phyloP scores from a whole-genome alignment of 1,140 invertebrate genomes.

The Sminthurides bifidus region DNA sequence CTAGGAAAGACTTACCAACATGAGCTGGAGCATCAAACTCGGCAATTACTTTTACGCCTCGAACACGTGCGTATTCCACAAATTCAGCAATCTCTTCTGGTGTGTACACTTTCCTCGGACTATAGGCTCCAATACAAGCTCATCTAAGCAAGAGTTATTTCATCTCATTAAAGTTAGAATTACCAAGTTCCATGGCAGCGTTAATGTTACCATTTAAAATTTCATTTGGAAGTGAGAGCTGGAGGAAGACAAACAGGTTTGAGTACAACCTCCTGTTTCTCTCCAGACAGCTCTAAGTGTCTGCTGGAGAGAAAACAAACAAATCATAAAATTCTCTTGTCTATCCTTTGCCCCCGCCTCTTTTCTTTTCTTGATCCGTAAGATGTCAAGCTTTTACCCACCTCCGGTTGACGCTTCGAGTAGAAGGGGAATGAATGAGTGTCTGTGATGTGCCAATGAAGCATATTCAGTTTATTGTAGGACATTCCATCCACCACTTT shows the following conservation, averaged over 20 bases:
- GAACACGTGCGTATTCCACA: slow-evolving; percentile 53
- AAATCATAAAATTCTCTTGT: too few relatives aligned
- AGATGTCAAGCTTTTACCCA: slow-evolving; percentile 3
- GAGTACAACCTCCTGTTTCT: neutral
- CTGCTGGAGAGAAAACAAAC: neutral
- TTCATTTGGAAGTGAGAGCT: neutral
- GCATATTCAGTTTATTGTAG: slow-evolving; percentile 65
- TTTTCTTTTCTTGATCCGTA: too few relatives aligned
- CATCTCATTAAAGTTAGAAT: slow-evolving; percentile 35
- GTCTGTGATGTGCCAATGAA: slow-evolving; percentile 86
- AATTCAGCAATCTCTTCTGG: slow-evolving; percentile 55
- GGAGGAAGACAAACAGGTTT: neutral
- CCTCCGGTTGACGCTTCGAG: slow-evolving; percentile 50
- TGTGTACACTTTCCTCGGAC: slow-evolving; percentile 54
- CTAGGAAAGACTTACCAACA: slow-evolving; percentile 52
- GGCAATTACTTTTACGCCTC: slow-evolving; percentile 63
- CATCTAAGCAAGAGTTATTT: too few relatives aligned
- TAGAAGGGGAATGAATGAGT: slow-evolving; percentile 72
- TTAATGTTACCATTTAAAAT: neutral
- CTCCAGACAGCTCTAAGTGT: neutral
- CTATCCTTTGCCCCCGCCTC: too few relatives aligned
- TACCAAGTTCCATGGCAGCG: neutral
- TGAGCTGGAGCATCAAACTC: slow-evolving; percentile 82
- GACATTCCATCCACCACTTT: slow-evolving; percentile 67
- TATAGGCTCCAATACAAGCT: slow-evolving; percentile 66